Base-by-base conservation (phyloP, 37 sponge, comb jelly and placozoan genomes). In the Bolinopsis microptera region DNA sequence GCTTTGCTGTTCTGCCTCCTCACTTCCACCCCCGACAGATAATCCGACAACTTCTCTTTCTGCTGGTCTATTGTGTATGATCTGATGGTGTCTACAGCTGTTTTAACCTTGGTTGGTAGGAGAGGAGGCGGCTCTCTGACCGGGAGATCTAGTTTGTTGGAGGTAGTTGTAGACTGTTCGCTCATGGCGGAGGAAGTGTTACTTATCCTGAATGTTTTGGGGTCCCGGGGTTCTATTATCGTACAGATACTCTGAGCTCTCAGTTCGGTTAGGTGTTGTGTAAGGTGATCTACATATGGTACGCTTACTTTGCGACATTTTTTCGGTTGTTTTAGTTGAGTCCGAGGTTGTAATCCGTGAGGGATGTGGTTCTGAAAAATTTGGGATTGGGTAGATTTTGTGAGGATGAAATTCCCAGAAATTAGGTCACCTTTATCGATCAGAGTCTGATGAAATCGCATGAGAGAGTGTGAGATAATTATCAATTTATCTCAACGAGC, bases 231-330 rank as follows among this genome's bases (percentile, higher is more conserved):
- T 23, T 86, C 90, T 2, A 86, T 34, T 3, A 86, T 86, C 41
- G 90, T 33, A 30, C 90, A 86, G 41, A 86, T 40, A 3, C 90
- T 41, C 0, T 38, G 34, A 41, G 90, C 90, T 41, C 36, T 86
- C 25, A 86, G 27, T 27, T 86, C 90, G 23, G 24, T 23, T 8
- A 39, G 23, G 61, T 86, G 90, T 40, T 86, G 32, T 13, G 32
- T 86, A 28, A 86, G 61, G 61, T 86, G 90, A 48, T 86, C 90
- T 1, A 38, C 34, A 27, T 86, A 86, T 25, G 90, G 90, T 22
- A 86, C 90, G 25, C 61, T 41, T 22, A 28, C 38, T 27, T 86
- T 86, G 30, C 61, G 40, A 25, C 24, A 36, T 48, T 86, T 86
- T 1, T 27, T 77, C 5, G 34, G 80, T 86, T 41, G 41, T 30